Evolutionary conservation across 2,888 invertebrate species (phyloP).

Genomic region (Ectobius pallidus): DNA sequence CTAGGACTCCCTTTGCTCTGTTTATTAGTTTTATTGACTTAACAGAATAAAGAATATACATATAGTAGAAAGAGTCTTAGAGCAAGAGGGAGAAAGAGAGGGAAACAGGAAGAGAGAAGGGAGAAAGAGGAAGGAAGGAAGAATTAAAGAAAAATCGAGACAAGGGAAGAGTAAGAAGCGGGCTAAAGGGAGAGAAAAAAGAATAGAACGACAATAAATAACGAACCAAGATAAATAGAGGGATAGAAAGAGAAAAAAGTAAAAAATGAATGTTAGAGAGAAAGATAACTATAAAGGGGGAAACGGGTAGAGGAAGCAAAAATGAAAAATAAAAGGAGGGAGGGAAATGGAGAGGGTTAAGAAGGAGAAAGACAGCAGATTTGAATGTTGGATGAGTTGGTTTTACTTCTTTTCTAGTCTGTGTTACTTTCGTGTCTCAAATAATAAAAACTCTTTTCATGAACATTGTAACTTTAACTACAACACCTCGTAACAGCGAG

Average conservation of each 20-base stretch:
- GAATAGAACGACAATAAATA: not conserved
- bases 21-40: too few relatives aligned
- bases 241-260: not conserved
- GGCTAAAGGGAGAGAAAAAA: not conserved
- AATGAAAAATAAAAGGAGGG: not conserved
- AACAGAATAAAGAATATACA: too few relatives aligned
- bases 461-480: too few relatives aligned
- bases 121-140: not conserved
- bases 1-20: too few relatives aligned
- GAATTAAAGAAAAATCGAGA: not conserved
- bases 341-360: not conserved
- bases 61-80: not conserved
- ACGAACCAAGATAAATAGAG: not conserved
- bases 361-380: not conserved
- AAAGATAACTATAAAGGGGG: not conserved
- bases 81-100: not conserved
- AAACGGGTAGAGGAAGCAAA: not conserved
- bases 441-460: too few relatives aligned
- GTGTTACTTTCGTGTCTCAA: too few relatives aligned
- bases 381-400: too few relatives aligned
- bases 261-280: not conserved
- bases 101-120: not conserved
- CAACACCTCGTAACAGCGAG: too few relatives aligned
- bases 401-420: too few relatives aligned
- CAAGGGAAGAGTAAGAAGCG: not conserved